Conservation (phyloP, 2,113 vertebrate genomes). For the Melanocharis versteri region DNA sequence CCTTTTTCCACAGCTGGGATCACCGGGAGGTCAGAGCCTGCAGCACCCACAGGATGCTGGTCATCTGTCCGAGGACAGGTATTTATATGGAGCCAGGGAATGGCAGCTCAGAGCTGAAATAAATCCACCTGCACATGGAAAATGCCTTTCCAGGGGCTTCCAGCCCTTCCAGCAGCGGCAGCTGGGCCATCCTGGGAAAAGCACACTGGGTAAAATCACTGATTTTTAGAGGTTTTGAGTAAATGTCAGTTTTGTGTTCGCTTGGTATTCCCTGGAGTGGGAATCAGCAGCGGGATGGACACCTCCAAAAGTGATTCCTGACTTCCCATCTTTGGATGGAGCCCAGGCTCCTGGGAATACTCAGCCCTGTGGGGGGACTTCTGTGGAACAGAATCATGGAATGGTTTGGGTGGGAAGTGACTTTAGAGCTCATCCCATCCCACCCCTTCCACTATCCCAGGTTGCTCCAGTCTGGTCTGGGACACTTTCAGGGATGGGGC, state of each 20-base stretch:
- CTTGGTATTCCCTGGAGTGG: background rate
- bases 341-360: background rate
- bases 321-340: background rate
- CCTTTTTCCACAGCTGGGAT: background rate
- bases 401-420: background rate
- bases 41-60: too few relatives aligned
- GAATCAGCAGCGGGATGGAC: rapidly evolving
- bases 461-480: rapidly evolving
- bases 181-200: background rate
- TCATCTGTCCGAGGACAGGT: rapidly evolving
- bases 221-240: background rate
- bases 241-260: background rate
- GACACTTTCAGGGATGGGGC: background rate
- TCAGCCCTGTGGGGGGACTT: rapidly evolving
- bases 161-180: background rate
- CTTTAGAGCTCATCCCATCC: background rate
- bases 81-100: background rate
- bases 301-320: background rate
- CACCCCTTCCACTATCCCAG: rapidly evolving
- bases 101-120: background rate
- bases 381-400: background rate
- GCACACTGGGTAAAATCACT: rapidly evolving
- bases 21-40: background rate
- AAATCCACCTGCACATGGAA: background rate
- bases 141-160: background rate